Conservation (phyloP, 2,113 vertebrate genomes). For the Lucifuga dentata region DNA sequence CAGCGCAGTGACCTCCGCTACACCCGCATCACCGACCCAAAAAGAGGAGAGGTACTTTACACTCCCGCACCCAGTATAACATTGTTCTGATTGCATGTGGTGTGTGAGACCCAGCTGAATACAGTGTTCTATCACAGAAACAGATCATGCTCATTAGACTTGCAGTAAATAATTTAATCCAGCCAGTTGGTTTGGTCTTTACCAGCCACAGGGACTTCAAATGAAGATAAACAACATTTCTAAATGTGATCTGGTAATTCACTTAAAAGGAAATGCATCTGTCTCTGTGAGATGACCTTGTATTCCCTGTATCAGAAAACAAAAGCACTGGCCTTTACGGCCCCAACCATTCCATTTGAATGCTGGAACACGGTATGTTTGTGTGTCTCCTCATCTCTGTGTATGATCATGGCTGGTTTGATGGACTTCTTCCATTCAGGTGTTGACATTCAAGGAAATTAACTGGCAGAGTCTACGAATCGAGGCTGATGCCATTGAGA, state of each 20-base stretch:
- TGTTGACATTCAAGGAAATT: slow-evolving; percentile 97
- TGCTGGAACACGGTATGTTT: neutral
- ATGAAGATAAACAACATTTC: slow-evolving; percentile 22
- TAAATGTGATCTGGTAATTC: slow-evolving; percentile 19
- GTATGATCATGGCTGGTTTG: neutral
- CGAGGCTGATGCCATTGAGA: slow-evolving; percentile 95
- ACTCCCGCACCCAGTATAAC: neutral
- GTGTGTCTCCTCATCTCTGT: neutral
- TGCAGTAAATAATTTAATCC: slow-evolving; percentile 30
- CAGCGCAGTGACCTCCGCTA: slow-evolving; percentile 93
- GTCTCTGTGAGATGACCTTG: neutral
- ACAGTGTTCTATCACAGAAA: neutral
- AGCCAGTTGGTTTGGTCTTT: slow-evolving; percentile 19
- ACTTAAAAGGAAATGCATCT: slow-evolving; percentile 29
- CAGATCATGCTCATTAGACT: slow-evolving; percentile 8
- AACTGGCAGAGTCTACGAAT: slow-evolving; percentile 97
- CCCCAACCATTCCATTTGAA: neutral
- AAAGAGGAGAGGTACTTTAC: slow-evolving; percentile 90
- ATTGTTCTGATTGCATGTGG: neutral
- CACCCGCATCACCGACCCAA: slow-evolving; percentile 93
- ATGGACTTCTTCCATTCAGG: slow-evolving; percentile 80
- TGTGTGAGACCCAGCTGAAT: neutral
- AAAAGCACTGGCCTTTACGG: neutral
- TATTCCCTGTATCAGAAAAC: neutral
- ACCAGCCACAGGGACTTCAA: slow-evolving; percentile 13